Base-by-base conservation (phyloP, 2,888 invertebrate genomes). In the Lasioglossum zephyrum region DNA sequence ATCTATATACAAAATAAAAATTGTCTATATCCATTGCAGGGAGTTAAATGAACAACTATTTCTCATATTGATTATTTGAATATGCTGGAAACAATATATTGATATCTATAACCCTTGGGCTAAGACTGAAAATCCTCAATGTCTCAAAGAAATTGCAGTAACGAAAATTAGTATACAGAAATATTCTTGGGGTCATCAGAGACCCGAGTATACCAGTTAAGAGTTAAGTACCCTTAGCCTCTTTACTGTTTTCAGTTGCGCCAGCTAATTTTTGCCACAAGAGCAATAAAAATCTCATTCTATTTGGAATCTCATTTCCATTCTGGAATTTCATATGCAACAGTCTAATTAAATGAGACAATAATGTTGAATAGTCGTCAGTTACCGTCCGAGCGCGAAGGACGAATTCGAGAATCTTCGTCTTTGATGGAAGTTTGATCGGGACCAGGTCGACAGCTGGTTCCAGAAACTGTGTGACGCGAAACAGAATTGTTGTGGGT, bases 401-500 rank as follows among this genome's bases (percentile, higher is more conserved):
- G 31, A 31, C 31, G 6, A 16, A 63, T 31, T 1, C 60, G 16
- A 26, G 31, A 2, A 5, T 9, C n/a, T 26, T 31, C 13, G 16
- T 16, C 31, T 63, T 16, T 16, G 26, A 49, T 18, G 31, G 63
- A 63, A 47, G 72, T 57, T 81, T 57, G 69, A 70, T 72, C 44
- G 47, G 31, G 31, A 57, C 53, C n/a, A 57, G 31, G 36, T 66
- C 22, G 22, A 36, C 39, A 36, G 57, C 47, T 73, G 69, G 72
- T 44, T 22, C 8, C n/a, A 72, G 53, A 69, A 77, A 69, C 63
- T 26, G 9, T 36, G 63, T 31, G 66, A 76, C 53, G 79, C 75
- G 49, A 63, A 85, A 70, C 78, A 44, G 66, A 79, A 80, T 63
- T 75, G 36, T 74, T 74, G 16, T 47, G 26, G 26, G 49, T 76